Base-by-base conservation (phyloP, 2,888 invertebrate genomes). In the Ctena decussata region DNA sequence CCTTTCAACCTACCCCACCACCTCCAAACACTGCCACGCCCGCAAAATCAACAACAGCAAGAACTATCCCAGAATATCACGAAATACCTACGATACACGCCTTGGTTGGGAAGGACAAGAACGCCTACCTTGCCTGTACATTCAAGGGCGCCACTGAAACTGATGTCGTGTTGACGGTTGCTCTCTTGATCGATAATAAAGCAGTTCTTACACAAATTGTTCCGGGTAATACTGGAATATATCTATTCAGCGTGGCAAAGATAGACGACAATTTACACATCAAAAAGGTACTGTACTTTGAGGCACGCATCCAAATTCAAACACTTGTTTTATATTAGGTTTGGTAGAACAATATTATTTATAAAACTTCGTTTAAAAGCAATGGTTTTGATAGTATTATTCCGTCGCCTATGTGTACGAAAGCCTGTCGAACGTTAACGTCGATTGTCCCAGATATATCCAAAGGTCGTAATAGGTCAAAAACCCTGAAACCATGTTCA, bases 251-350 rank as follows among this genome's bases (percentile, higher is more conserved):
- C 21, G 90, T 89, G 24, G 41, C 87, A 0, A 77, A 91, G 72
- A 84, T 92, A 18, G 84, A 90, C 39, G 79, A 84, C 41, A 80
- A 87, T 37, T 49, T 93, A 1, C 81, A 85, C 57, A 85, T 84
- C 12, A 89, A 89, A 69, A 46, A 84, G 91, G 92, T 92, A 84
- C n/a, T n/a, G n/a, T n/a, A n/a, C n/a, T n/a, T n/a, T n/a, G n/a
- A n/a, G n/a, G n/a, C n/a, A n/a, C n/a, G n/a, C n/a, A n/a, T n/a
- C n/a, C n/a, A n/a, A n/a, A n/a, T n/a, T n/a, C n/a, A n/a, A n/a
- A n/a, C n/a, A n/a, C n/a, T n/a, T n/a, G n/a, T n/a, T n/a, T n/a
- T n/a, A n/a, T n/a, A n/a, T n/a, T n/a, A n/a, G n/a, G n/a, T n/a
- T n/a, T n/a, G n/a, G n/a, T n/a, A n/a, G n/a, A n/a, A n/a, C n/a